Percentiles rank a stretch among this genome's conserved stretches.
These are phyloP conservation scores for Melangyna quadrimaculata DNA, from an alignment of 2,888 invertebrate genomes.

Conservation along the genomic window DNA sequence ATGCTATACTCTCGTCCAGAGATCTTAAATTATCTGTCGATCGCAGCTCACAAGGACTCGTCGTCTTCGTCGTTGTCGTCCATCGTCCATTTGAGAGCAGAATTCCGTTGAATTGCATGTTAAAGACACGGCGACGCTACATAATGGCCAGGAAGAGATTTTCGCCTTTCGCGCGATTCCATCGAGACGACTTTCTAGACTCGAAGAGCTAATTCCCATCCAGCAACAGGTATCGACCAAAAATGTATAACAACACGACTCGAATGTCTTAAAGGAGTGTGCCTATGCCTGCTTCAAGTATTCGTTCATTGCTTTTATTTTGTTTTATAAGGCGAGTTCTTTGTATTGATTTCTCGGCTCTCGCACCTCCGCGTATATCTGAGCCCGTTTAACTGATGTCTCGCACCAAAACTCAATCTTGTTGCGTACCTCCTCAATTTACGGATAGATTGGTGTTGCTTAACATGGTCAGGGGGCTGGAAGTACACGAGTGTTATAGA, in stretches of 20 bases:
- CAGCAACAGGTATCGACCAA: constrained; percentile 40
- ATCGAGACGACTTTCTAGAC: constrained; percentile 55
- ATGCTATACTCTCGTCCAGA: constrained; percentile 56
- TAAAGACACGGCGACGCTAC: constrained; percentile 44
- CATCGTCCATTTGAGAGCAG: constrained; percentile 22
- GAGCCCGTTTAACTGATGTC: constrained; percentile 33
- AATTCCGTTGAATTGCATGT: constrained; percentile 70
- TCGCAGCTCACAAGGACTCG: constrained; percentile 62
- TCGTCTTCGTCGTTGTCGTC: constrained; percentile 23
- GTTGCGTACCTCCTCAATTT: constrained; percentile 65
- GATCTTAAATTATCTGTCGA: constrained; percentile 71
- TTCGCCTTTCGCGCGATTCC: constrained; percentile 54
- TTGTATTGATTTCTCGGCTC: constrained; percentile 66
- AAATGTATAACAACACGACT: constrained; percentile 22
- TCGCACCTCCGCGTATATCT: constrained; percentile 48
- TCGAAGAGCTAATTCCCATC: constrained; percentile 47
- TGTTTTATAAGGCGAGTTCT: constrained; percentile 56
- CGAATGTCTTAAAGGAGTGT: constrained; percentile 19
- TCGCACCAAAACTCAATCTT: constrained; percentile 60
- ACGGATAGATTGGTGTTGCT: constrained; percentile 53
- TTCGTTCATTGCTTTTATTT: constrained; percentile 30
- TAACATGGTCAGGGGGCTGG: constrained; percentile 55
- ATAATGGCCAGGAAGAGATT: constrained; percentile 68
- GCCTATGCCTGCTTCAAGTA: constrained; percentile 31
- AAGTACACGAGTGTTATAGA: constrained; percentile 33